Evolutionary conservation across 2,797 vertebrate species (phyloP).

Genomic region (Miichthys miiuy): DNA sequence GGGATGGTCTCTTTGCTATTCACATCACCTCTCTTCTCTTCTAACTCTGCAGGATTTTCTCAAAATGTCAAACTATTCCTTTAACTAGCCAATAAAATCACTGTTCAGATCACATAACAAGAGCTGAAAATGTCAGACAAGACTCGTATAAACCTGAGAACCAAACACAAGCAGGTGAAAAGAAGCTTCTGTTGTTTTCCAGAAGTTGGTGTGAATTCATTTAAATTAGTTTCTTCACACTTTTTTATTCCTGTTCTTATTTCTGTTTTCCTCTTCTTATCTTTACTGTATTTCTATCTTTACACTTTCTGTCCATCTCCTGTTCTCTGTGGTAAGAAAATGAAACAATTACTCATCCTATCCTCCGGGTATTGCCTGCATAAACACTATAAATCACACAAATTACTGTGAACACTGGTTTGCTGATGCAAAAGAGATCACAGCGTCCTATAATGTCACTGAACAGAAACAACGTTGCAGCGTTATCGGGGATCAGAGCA

Average conservation of each 20-base stretch:
- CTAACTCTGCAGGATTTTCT: background rate
- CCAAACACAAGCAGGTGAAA: background rate
- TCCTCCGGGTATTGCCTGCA: constrained; percentile 30
- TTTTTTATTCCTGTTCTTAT: background rate
- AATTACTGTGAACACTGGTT: constrained; percentile 52
- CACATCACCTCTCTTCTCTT: no score
- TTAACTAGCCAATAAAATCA: background rate
- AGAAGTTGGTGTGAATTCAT: background rate
- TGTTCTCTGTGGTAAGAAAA: constrained; percentile 46
- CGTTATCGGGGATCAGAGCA: constrained; percentile 17
- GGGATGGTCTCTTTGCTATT: no score
- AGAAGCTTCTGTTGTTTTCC: background rate
- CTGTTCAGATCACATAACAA: background rate
- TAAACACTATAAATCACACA: constrained; percentile 69
- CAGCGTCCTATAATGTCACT: constrained; percentile 27
- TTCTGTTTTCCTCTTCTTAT: background rate
- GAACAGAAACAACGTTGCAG: constrained; percentile 30
- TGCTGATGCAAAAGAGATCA: constrained; percentile 58
- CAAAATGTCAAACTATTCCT: background rate
- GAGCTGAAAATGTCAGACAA: background rate
- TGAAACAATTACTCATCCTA: constrained; percentile 59
- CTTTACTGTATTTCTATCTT: background rate
- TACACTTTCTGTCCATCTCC: constrained; percentile 35
- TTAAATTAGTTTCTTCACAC: background rate
- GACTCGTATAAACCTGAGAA: background rate